Evolutionary conservation across 2,888 invertebrate species (phyloP), one percentile per base, ranked within the genome.

Genomic region (Dicyrtomina minuta): DNA sequence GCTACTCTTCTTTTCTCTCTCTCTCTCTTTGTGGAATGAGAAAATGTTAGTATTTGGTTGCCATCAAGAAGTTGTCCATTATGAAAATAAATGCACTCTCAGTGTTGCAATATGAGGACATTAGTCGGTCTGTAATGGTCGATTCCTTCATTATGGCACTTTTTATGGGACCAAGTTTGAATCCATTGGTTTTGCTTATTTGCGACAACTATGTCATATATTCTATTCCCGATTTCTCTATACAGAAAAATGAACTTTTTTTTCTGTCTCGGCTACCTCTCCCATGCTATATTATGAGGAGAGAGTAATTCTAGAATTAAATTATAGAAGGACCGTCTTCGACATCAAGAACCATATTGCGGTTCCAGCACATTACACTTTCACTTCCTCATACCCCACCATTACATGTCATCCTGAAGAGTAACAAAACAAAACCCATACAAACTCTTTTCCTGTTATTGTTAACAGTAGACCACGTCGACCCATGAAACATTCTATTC

Each of bases 11-110:
- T n/a, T 33, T 33, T 3, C 33, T 33, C 24, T 53, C 10, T 22
- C 53, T 26, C 13, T 26, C 24, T 13, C 13, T 53, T 53, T 22
- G 17, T 53, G 13, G 24, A 22, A 24, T 33, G 33, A 33, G 33
- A 33, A 33, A 33, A 33, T 33, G 33, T 33, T n/a, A 6, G 46
- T 17, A 46, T 46, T n/a, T n/a, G 17, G 46, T 46, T 13, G 51
- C 49, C 49, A 33, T 64, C 49, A 64, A 64, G 64, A 64, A 65
- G 65, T 65, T 65, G 65, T 65, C 56, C 56, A 65, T 65, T 65
- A 65, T 65, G 65, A 44, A 43, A 55, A 65, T 65, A 65, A 65
- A 65, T 65, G 65, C 65, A 65, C 24, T 53, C 53, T 43, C 65
- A 53, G 17, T 55, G 10, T 27, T 55, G 43, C 65, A 65, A 65